Base-by-base conservation (phyloP, 2,888 invertebrate genomes). In the Xylocampa areola region DNA sequence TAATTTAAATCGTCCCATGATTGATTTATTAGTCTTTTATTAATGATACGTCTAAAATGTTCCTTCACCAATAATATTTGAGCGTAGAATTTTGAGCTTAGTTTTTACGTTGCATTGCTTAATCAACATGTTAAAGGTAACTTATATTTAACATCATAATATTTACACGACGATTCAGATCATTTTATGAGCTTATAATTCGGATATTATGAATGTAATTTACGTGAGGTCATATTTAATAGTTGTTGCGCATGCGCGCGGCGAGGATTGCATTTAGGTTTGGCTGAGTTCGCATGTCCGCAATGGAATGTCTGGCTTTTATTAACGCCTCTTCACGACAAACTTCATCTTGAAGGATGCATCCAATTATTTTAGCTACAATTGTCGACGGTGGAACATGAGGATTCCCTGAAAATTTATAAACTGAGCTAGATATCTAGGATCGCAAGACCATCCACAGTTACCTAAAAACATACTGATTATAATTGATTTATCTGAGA, bases 321-420 rank as follows among this genome's bases (percentile, higher is more conserved):
- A 85, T 80, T 41, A 88, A 71, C 5, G 91, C 90, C 74, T 92
- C 89, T 73, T 93, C 92, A 44, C 92, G 94, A 71, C 94, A 92
- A 17, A 91, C 92, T 67, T 95, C 95, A 76, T 95, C 95, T 70
- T 95, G 94, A 65, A 95, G 91, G 68, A 95, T 95, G 54, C 96
- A 95, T 72, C 96, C 96, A 95, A 97, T 96, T 77, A 97, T 97
- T 87, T 97, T 97, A 87, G 96, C 96, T 86, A 97, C 97, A 92
- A 97, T 97, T 88, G 96, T 96, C 80, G 97, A 97, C 61, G 97
- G 96, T 87, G 96, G 96, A 94, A 96, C 95, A 94, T 96, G 96
- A 60, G 96, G 96, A 90, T 96, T 96, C 87, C 96, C 97, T 96
- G 90, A 33, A 88, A 88, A 40, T 14, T 35, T 23, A 66, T 16